These are phyloP conservation scores for Coendou prehensilis DNA, from an alignment of 2,797 vertebrate genomes.

Conservation along the genomic window DNA sequence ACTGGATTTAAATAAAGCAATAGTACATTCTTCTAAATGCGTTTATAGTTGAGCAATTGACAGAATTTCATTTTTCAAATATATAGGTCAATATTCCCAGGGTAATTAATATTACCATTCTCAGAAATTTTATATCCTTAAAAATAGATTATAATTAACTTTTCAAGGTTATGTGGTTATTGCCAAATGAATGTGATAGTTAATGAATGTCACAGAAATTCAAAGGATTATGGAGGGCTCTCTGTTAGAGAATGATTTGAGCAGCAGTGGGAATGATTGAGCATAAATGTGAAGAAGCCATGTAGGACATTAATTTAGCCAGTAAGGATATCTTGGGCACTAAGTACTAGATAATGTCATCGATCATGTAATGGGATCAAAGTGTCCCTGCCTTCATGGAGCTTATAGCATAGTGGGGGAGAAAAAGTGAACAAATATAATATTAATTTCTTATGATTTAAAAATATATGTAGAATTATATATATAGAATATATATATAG, in stretches of 20 bases:
- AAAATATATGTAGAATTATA: not conserved
- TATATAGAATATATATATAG: no score
- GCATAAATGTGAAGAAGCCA: not conserved
- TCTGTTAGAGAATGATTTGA: not conserved
- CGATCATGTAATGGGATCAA: not conserved
- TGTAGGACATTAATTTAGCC: not conserved
- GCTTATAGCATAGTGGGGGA: not conserved
- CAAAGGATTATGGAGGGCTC: not conserved
- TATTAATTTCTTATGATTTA: not conserved
- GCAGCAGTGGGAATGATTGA: not conserved
- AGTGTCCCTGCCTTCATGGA: not conserved
- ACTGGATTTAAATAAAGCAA: not conserved
- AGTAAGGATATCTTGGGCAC: not conserved
- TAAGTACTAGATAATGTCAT: no score
- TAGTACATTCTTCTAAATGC: not conserved
- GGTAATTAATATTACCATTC: not conserved
- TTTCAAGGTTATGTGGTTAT: not conserved
- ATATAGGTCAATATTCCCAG: not conserved
- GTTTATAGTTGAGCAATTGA: not conserved
- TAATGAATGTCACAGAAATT: not conserved
- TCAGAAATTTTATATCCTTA: not conserved
- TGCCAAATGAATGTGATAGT: not conserved
- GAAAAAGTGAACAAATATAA: not conserved
- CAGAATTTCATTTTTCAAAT: not conserved
- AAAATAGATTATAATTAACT: not conserved